Percentiles rank a stretch among this genome's conserved stretches.
These are phyloP conservation scores for Agonopterix alstromeriana DNA, from an alignment of 2,888 invertebrate genomes.

Conservation along the genomic window DNA sequence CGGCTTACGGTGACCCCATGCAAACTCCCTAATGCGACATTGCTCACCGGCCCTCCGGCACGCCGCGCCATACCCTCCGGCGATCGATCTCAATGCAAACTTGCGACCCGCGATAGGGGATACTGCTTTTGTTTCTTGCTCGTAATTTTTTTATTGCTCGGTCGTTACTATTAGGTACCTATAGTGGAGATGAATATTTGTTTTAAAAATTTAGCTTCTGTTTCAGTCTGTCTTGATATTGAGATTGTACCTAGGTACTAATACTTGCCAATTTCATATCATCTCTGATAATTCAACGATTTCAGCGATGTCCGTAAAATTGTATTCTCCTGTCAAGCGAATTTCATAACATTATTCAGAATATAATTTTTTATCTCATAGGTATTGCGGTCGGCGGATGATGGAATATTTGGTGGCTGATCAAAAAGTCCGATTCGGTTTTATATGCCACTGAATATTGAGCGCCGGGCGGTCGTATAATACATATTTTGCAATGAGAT, in stretches of 20 bases:
- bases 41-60: slow-evolving; percentile 39
- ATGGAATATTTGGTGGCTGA: slow-evolving; percentile 29
- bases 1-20: slow-evolving; percentile 75
- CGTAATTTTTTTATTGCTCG: slow-evolving; percentile 59
- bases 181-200: background rate
- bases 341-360: no score
- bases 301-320: no score
- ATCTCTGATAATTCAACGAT: no score
- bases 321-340: no score
- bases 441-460: slow-evolving; percentile 64
- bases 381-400: no score
- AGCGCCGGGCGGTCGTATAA: slow-evolving; percentile 32
- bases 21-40: slow-evolving; percentile 72
- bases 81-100: slow-evolving; percentile 75
- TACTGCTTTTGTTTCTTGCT: slow-evolving; percentile 52
- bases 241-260: no score
- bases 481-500: slow-evolving; percentile 47
- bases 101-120: slow-evolving; percentile 48
- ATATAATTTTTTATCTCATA: no score
- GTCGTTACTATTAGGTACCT: slow-evolving; percentile 16
- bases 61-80: slow-evolving; percentile 33
- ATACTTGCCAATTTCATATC: no score
- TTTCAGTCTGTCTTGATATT: no score
- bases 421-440: slow-evolving; percentile 50
- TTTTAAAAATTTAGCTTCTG: no score